Base-by-base conservation (phyloP, 2,888 invertebrate species). In the Netelia virgata region DNA sequence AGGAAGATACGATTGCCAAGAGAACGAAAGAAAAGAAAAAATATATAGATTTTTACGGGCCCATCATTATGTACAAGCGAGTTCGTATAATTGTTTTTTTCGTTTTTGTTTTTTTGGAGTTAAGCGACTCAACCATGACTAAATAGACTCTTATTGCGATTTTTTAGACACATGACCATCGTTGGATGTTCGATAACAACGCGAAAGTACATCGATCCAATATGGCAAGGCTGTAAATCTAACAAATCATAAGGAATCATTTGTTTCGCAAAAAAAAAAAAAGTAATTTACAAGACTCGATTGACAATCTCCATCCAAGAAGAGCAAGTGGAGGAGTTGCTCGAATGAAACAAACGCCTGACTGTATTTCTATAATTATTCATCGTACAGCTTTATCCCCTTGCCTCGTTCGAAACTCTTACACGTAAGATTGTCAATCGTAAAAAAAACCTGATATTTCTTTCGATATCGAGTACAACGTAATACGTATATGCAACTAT, bases 51-150 rank as follows among this genome's bases (percentile, higher is more conserved):
- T 79, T 82, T 50, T 28, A 63, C 68, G 55, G 63, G 47, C 78
- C 82, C 84, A 81, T 81, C 77, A 28, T 64, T 84, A 82, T 84
- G 57, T 84, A 84, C 84, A 84, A 74, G 64, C 84, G 63, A 78
- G 77, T 83, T 47, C 47, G 50, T 64, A 59, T 28, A 72, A 69
- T 82, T 78, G 64, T 20, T 55, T 59, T 43, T 14, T 18, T 18
- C 57, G 18, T 43, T n/a, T 57, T 63, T 16, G 47, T 77, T 76
- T 78, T n/a, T n/a, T 74, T 69, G 72, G 76, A 76, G 81, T 82
- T 82, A 70, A 80, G 83, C 57, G 74, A 83, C 83, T 75, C 83
- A 79, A 59, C 23, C 76, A 77, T 83, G 85, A 85, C 81, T 85
- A 83, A 83, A 74, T 61, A 76, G 83, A 70, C 77, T 82, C 69